phyloP scores from a whole-genome alignment of 2,797 vertebrate species.

The Hozukius guyotensis region DNA sequence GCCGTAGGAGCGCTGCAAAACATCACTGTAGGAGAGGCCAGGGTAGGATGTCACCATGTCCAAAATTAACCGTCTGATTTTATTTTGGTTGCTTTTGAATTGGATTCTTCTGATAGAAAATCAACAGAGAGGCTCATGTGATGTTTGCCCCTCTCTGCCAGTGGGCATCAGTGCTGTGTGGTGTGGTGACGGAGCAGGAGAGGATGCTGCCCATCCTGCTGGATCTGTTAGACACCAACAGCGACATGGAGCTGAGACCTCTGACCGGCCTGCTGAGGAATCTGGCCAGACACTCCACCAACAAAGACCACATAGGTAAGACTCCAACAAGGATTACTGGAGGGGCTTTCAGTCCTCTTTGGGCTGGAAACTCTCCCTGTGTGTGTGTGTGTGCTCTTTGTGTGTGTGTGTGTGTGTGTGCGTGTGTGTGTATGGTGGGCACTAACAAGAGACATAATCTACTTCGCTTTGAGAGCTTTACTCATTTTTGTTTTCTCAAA shows the following conservation, averaged over 20 bases:
- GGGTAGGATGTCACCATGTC: constrained; percentile 76
- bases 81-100: neutral
- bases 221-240: constrained; percentile 88
- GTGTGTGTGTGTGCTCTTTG: neutral
- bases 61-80: neutral
- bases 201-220: constrained; percentile 91
- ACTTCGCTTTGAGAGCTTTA: no score
- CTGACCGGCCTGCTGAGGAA: constrained; percentile 94
- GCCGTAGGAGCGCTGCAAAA: constrained; percentile 93
- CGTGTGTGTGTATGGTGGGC: neutral
- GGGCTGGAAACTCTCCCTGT: neutral
- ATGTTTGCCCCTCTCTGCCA: constrained; percentile 51
- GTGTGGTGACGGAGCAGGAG: constrained; percentile 92
- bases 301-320: constrained; percentile 94
- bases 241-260: constrained; percentile 88
- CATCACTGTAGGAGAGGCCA: constrained; percentile 91
- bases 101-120: neutral
- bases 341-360: neutral
- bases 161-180: constrained; percentile 92
- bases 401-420: neutral
- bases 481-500: no score
- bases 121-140: neutral
- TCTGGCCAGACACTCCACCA: constrained; percentile 87
- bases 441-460: neutral
- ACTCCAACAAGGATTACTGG: constrained; percentile 10